Evolutionary conservation across 2,888 invertebrate species (phyloP), one percentile per base, ranked within the genome.

Genomic region (Sinodicranocentrus sp.): DNA sequence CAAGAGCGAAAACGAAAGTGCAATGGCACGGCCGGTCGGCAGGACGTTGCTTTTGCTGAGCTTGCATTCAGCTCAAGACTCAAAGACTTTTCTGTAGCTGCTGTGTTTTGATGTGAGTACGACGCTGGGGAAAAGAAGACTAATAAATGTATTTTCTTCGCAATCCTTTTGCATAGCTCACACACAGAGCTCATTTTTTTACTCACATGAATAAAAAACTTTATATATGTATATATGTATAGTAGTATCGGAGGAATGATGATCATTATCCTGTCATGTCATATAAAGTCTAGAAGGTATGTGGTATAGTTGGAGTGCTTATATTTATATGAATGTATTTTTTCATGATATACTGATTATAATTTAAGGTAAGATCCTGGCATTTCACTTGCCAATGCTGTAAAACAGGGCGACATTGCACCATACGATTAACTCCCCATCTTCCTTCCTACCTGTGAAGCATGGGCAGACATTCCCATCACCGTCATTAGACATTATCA

Each of bases 181-280:
- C 23, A 54, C 19, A 54, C n/a, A 52, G 15, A 52, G 10, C n/a
- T 54, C 54, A n/a, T 19, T 54, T 54, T 54, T 21, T 21, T 54
- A 2, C 17, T 2, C 54, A 19, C 54, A 52, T 15, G 52, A 3
- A 52, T 43, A 43, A 3, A 19, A 5, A 52, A 52, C 52, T 33
- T 33, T 33, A n/a, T n/a, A n/a, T 10, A 33, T 33, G 33, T 33
- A 33, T 33, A n/a, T n/a, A n/a, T n/a, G n/a, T n/a, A n/a, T n/a
- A n/a, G n/a, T n/a, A n/a, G n/a, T n/a, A 33, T 33, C 33, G n/a
- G n/a, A 21, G 21, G n/a, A 21, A 23, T 59, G 25, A 59, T 59
- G 59, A 59, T 59, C 17, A 59, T 59, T 59, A 59, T 59, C 59
- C 23, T 25, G 59, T 59, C 59, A 59, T 59, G 59, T 59, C 59